Percentiles rank a stretch among this genome's conserved stretches.
phyloP scores from a whole-genome alignment of 2,113 vertebrate genomes.

The Brachyistius frenatus region DNA sequence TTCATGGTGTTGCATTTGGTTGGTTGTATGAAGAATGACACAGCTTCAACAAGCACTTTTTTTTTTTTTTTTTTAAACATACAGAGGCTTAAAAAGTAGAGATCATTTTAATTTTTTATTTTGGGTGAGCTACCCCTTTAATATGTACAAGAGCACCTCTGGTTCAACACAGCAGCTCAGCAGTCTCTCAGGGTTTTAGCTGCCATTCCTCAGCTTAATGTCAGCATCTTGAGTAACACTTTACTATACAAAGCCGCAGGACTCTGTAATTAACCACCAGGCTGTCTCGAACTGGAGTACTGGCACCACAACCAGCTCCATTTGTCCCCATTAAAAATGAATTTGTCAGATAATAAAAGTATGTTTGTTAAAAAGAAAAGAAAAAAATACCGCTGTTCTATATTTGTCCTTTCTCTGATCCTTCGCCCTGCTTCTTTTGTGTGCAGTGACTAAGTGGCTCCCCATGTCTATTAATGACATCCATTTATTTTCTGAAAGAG shows the following conservation, averaged over 20 bases:
- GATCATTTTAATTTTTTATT: neutral
- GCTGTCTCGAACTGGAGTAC: slow-evolving; percentile 37
- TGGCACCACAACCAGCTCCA: slow-evolving; percentile 53
- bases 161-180: slow-evolving; percentile 5
- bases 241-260: slow-evolving; percentile 51
- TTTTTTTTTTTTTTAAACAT: neutral
- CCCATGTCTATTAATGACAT: slow-evolving; percentile 69
- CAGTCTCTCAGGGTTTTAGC: slow-evolving; percentile 38
- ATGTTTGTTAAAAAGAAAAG: slow-evolving; percentile 58
- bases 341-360: slow-evolving; percentile 72
- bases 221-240: slow-evolving; percentile 32
- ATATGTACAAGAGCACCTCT: neutral
- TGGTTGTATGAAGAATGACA: neutral
- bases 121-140: slow-evolving; percentile 10
- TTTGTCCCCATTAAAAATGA: slow-evolving; percentile 70
- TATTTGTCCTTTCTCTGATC: slow-evolving; percentile 17
- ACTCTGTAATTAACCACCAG: slow-evolving; percentile 63
- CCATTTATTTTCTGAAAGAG: slow-evolving; percentile 71
- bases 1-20: neutral
- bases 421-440: slow-evolving; percentile 9
- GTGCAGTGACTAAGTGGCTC: slow-evolving; percentile 60
- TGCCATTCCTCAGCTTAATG: slow-evolving; percentile 43
- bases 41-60: neutral
- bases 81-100: no score
- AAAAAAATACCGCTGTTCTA: slow-evolving; percentile 4